Conservation (phyloP, 2,797 vertebrate species). For the Zalophus californianus region DNA sequence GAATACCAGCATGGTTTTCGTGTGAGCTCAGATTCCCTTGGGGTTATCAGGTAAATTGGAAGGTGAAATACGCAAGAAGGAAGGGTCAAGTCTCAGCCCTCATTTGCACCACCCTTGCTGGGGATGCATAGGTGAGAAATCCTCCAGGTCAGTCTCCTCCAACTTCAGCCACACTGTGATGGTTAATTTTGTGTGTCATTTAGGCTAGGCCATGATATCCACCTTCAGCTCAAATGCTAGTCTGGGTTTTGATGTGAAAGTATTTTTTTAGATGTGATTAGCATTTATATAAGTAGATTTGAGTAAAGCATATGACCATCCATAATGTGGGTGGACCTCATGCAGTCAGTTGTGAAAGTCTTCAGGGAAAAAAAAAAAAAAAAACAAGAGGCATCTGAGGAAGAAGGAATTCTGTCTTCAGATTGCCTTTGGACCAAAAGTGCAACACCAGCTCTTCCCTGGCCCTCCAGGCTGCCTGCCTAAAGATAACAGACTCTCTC, state of each 20-base stretch:
- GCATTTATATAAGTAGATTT: background rate
- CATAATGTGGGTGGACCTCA: background rate
- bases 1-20: background rate
- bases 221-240: background rate
- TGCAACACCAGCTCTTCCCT: background rate
- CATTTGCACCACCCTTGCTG: background rate
- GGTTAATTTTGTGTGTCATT: background rate
- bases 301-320: background rate
- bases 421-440: too few species aligned
- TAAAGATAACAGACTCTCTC: background rate
- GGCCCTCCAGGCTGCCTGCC: background rate
- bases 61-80: background rate
- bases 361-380: too few species aligned
- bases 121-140: background rate
- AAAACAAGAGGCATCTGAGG: too few species aligned
- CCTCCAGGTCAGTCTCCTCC: background rate
- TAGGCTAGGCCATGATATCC: background rate
- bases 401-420: background rate
- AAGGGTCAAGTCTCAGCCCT: background rate
- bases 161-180: too few species aligned
- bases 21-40: background rate
- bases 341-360: background rate
- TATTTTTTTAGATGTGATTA: background rate
- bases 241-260: background rate
- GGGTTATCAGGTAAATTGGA: background rate